Base-by-base conservation (phyloP, 2,113 vertebrate genomes). In the Semnornis frantzii region DNA sequence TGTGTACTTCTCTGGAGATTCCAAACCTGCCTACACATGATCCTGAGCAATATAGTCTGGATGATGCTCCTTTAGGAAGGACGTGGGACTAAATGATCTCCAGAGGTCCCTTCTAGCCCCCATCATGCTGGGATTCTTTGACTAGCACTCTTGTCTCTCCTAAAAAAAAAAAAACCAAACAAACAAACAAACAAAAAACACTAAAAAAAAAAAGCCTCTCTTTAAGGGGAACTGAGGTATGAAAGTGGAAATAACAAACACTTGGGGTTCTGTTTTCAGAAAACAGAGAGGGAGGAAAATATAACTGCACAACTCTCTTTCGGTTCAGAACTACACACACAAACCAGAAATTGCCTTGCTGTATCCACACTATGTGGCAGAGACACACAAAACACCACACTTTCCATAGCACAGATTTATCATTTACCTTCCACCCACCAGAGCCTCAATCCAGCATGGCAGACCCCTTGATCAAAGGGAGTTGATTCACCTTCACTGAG, bases 381-480 rank as follows among this genome's bases (percentile, higher is more conserved):
- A 55, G 17, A 24, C 31, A 23, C 3, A 7, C 10, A 33, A 34
- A 71, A 44, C n/a, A 44, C 8, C 52, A 44, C 23, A 50, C 12
- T 21, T 23, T 16, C 72, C 33, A 2, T 7, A 20, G 11, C 42
- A 20, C 2, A 5, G 2, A 6, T 4, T 3, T 48, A 50, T 70
- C 20, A 54, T 66, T 79, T 50, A 8, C 58, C 31, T 34, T 5
- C 0, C 1, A 0, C 34, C 42, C 27, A 33, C 1, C 0, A 84
- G 18, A 64, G 2, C 59, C 54, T 39, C 31, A 23, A 3, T 8
- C 13, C 42, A 25, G 33, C 23, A 44, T 2, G 1, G 0, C 16
- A 54, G 34, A 3, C 24, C 39, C 16, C 8, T 10, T 9, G 17
- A 37, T 31, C 44, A 33, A 58, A 50, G 23, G 5, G 23, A 4